Evolutionary conservation across 1,140 invertebrate genomes (phyloP).

Genomic region (Aradophagus sp.): DNA sequence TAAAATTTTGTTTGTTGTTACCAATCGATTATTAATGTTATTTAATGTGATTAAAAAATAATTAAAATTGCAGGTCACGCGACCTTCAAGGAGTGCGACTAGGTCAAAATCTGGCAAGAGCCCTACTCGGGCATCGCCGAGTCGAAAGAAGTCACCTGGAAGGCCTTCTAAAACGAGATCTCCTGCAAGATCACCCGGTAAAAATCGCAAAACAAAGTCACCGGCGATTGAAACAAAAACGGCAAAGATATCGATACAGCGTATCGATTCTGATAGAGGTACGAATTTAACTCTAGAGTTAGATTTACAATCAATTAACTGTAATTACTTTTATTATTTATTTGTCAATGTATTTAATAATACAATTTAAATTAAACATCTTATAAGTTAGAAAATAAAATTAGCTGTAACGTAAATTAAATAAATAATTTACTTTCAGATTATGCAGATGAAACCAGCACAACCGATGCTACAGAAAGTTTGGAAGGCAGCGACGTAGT

Average conservation of each 20-base stretch:
- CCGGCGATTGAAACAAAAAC: slow-evolving; percentile 53
- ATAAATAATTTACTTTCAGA: slow-evolving; percentile 13
- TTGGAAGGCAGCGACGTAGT: slow-evolving; percentile 51
- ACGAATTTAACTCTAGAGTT: too few species aligned
- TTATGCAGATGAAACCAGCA: slow-evolving; percentile 54
- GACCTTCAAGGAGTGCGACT: slow-evolving; percentile 59
- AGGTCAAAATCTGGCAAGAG: slow-evolving; percentile 59
- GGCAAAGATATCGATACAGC: slow-evolving; percentile 60
- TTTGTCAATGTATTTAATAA: too few species aligned
- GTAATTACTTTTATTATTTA: too few species aligned
- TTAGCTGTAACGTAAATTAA: too few species aligned
- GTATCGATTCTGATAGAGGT: slow-evolving; percentile 61
- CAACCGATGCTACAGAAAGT: slow-evolving; percentile 45
- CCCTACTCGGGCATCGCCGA: slow-evolving; percentile 60
- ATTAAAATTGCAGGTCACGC: too few species aligned
- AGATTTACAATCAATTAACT: too few species aligned
- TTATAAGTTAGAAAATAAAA: too few species aligned
- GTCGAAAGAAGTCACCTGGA: slow-evolving; percentile 53
- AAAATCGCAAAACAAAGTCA: slow-evolving; percentile 51
- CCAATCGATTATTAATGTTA: too few species aligned
- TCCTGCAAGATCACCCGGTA: slow-evolving; percentile 32
- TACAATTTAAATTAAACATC: too few species aligned
- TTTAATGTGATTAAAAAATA: too few species aligned
- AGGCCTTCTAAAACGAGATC: slow-evolving; percentile 32
- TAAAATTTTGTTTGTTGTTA: too few species aligned